A percentile compares a stretch with the other conserved stretches of the same genome.
These are phyloP conservation scores for Choloepus hoffmanni DNA, from an alignment of 2,113 vertebrate genomes.

Conservation along the genomic window DNA sequence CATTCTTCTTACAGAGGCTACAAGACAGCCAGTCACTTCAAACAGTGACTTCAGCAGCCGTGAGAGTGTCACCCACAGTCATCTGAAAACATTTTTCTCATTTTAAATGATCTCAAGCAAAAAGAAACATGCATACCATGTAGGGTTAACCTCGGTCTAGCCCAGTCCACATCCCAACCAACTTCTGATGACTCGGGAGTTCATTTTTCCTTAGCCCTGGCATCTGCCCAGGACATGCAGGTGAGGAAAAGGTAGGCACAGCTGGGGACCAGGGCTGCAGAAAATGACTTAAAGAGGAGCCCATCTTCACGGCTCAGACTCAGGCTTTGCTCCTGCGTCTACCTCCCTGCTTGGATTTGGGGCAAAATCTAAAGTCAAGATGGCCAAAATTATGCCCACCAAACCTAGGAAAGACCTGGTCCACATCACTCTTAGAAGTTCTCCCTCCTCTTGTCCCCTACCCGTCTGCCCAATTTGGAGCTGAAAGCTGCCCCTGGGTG, in stretches of 20 bases:
- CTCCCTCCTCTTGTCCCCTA: not conserved
- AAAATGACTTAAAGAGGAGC: not conserved
- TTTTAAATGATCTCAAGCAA: constrained; percentile 29
- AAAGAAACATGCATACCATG: not conserved
- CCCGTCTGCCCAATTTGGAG: not conserved
- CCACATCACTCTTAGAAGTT: not conserved
- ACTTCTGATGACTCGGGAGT: not conserved
- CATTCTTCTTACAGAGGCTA: not conserved
- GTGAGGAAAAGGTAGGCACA: not conserved
- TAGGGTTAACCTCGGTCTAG: no score
- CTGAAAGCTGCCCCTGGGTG: not conserved
- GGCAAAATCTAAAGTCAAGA: not conserved
- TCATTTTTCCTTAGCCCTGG: not conserved
- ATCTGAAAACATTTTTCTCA: constrained; percentile 50
- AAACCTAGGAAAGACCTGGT: not conserved
- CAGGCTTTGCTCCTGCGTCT: not conserved
- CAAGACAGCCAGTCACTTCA: not conserved
- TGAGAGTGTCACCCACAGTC: constrained; percentile 15
- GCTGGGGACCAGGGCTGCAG: not conserved
- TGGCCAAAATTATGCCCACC: not conserved
- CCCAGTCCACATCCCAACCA: not conserved
- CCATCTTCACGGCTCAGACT: not conserved
- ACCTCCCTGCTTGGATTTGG: not conserved
- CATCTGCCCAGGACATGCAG: not conserved
- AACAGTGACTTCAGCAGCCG: not conserved